Conservation (phyloP, 2,888 invertebrate genomes). For the Merodon equestris region DNA sequence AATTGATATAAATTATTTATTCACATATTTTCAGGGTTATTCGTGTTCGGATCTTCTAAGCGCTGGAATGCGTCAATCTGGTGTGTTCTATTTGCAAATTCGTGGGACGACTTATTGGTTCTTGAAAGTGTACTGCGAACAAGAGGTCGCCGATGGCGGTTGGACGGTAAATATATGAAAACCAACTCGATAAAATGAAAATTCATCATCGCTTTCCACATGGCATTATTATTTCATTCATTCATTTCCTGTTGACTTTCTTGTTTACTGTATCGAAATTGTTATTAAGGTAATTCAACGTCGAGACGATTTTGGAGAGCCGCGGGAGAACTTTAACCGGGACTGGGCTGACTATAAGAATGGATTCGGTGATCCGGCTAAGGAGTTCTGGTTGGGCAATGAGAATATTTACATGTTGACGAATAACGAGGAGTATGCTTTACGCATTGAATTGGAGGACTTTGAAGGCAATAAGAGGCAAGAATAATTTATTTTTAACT, state of each 20-base stretch:
- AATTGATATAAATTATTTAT: neutral
- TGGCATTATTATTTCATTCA: slow-evolving; percentile 38
- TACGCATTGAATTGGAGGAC: slow-evolving; percentile 93
- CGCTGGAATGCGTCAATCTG: slow-evolving; percentile 92
- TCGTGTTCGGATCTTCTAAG: slow-evolving; percentile 92
- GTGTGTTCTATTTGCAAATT: slow-evolving; percentile 93
- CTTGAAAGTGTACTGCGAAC: slow-evolving; percentile 93
- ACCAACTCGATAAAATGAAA: slow-evolving; percentile 18
- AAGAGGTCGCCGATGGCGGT: slow-evolving; percentile 92
- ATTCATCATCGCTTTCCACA: slow-evolving; percentile 18
- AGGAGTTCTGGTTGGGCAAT: slow-evolving; percentile 95
- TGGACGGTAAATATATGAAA: slow-evolving; percentile 88
- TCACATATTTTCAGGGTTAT: slow-evolving; percentile 84
- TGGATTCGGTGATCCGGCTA: slow-evolving; percentile 93
- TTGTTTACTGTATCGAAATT: slow-evolving; percentile 37
- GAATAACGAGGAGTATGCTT: slow-evolving; percentile 93
- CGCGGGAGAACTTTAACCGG: slow-evolving; percentile 93
- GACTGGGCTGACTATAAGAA: slow-evolving; percentile 96
- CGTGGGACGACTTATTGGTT: slow-evolving; percentile 96
- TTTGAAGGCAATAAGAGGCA: slow-evolving; percentile 94
- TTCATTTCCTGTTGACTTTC: slow-evolving; percentile 16
- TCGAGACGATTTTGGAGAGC: slow-evolving; percentile 91
- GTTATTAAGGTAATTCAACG: slow-evolving; percentile 89
- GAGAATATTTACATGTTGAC: slow-evolving; percentile 96
- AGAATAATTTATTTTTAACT: too few species aligned